Evolutionary conservation across 1,140 invertebrate species (phyloP).

Genomic region (Camponotus floridanus): DNA sequence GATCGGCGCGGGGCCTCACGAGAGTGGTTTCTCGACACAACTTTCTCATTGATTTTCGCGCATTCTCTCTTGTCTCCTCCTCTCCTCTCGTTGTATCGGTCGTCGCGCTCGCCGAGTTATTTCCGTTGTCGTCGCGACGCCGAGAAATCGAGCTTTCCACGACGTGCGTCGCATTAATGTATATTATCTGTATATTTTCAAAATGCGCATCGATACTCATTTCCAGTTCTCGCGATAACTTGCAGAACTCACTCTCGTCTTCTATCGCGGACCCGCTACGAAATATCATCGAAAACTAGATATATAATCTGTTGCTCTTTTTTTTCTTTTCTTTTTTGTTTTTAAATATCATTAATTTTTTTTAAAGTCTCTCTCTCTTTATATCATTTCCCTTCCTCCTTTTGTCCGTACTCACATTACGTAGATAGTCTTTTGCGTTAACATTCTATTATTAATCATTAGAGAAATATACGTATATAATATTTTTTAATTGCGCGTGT

Average conservation of each 20-base stretch:
- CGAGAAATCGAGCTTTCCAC: conserved; percentile 21
- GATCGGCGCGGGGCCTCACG: conserved; percentile 30
- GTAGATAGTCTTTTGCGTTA: conserved; percentile 64
- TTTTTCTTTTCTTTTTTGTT: conserved; percentile 16
- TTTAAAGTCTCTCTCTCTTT: conserved; percentile 41
- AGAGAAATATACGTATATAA: conserved; percentile 72
- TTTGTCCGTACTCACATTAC: conserved; percentile 41
- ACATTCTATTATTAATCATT: conserved; percentile 68
- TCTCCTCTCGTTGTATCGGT: conserved; percentile 4
- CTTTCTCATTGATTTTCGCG: conserved; percentile 56
- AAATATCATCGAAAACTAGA: conserved; percentile 69
- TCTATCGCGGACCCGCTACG: conserved; percentile 47
- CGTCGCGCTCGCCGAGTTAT: conserved; percentile 43
- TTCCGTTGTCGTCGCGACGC: conserved; percentile 38
- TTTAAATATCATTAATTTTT: conserved; percentile 46
- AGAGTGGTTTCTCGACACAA: conserved; percentile 25
- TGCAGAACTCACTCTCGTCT: conserved; percentile 26
- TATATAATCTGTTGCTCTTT: conserved; percentile 56
- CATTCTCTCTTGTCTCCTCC: neutral
- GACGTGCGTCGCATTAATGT: neutral
- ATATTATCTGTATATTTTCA: conserved; percentile 11
- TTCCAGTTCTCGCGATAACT: neutral
- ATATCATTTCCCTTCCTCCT: conserved; percentile 20
- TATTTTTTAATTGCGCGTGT: conserved; percentile 54
- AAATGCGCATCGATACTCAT: conserved; percentile 31